Evolutionary conservation across 2,888 invertebrate species (phyloP).

Genomic region (Xestia rhomboidea): DNA sequence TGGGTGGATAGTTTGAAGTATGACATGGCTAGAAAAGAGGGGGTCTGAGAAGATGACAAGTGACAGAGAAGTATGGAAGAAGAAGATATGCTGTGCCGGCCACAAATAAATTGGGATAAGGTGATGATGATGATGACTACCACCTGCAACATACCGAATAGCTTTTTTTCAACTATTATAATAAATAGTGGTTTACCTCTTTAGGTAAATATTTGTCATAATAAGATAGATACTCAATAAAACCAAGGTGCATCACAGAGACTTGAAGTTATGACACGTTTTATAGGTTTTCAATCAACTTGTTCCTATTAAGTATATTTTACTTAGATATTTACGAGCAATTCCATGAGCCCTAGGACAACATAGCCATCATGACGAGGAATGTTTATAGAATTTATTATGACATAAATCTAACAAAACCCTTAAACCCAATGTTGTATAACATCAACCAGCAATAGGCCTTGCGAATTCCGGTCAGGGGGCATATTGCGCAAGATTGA

Average conservation of each 20-base stretch:
- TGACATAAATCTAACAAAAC: constrained; percentile 25
- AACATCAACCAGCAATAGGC: constrained; percentile 18
- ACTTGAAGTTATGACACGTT: constrained; percentile 1
- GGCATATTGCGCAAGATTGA: constrained; percentile 49
- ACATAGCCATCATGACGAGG: background rate
- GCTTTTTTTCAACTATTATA: background rate
- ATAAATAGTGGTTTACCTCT: background rate
- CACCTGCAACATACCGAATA: background rate
- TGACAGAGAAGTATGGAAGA: background rate
- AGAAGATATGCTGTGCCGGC: background rate
- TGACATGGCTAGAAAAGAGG: background rate
- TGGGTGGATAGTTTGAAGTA: background rate
- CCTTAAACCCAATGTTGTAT: constrained; percentile 7
- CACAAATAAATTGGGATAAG: background rate
- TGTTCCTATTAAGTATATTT: background rate
- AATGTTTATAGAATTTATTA: constrained; percentile 5
- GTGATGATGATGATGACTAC: background rate
- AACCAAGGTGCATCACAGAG: background rate
- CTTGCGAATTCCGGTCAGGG: constrained; percentile 41
- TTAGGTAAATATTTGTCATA: constrained; percentile 1
- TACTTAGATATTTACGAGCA: constrained; percentile 42
- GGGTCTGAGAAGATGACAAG: background rate
- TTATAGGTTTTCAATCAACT: constrained; percentile 28
- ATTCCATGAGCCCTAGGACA: constrained; percentile 30
- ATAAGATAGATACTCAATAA: background rate